These are phyloP conservation scores for Corythoichthys haematopterus DNA, from an alignment of 2,113 vertebrate genomes.

Conservation along the genomic window DNA sequence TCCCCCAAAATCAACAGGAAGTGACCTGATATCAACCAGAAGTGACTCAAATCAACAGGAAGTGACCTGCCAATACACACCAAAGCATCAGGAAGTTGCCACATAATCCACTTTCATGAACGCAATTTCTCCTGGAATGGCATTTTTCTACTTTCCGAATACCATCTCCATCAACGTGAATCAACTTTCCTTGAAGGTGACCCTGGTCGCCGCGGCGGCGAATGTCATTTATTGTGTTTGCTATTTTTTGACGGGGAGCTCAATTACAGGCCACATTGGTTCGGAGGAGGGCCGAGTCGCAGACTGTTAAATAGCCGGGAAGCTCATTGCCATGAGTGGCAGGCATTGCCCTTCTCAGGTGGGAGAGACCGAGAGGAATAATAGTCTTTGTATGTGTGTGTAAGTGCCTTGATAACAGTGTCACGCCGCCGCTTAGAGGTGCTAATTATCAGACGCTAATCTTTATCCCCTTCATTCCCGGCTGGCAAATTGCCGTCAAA, in stretches of 20 bases:
- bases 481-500: slow-evolving; percentile 15
- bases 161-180: slow-evolving; percentile 17
- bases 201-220: slow-evolving; percentile 37
- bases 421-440: slow-evolving; percentile 11
- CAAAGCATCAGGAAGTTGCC: too few relatives aligned
- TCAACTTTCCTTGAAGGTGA: slow-evolving; percentile 52
- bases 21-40: too few relatives aligned
- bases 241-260: slow-evolving; percentile 38
- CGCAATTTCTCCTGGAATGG: too few relatives aligned
- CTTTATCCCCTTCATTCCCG: slow-evolving; percentile 22
- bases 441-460: slow-evolving; percentile 33
- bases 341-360: slow-evolving; percentile 47
- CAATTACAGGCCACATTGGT: slow-evolving; percentile 52
- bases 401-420: slow-evolving; percentile 19
- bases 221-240: slow-evolving; percentile 43
- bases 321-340: slow-evolving; percentile 61
- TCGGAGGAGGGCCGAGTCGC: slow-evolving; percentile 40
- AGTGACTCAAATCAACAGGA: too few relatives aligned
- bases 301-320: slow-evolving; percentile 61
- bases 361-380: slow-evolving; percentile 43
- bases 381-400: neutral
- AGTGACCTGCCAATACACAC: too few relatives aligned
- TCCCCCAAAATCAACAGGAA: too few relatives aligned
- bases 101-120: too few relatives aligned
- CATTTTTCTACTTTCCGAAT: neutral